Evolutionary conservation across 2,888 invertebrate species (phyloP).

Genomic region (Pegoplata infirma): DNA sequence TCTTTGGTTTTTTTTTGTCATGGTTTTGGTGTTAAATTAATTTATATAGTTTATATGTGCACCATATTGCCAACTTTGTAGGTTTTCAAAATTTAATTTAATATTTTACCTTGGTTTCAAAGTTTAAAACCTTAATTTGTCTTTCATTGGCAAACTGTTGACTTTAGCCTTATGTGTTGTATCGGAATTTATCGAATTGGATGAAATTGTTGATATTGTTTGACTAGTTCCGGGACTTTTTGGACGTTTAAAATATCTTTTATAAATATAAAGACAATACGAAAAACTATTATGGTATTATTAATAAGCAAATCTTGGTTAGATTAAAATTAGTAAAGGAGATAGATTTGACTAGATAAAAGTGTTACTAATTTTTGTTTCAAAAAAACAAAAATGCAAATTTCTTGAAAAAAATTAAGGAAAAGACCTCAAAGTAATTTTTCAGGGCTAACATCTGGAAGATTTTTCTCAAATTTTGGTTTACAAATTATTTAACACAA

Average conservation of each 20-base stretch:
- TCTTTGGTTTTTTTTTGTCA: too few species aligned
- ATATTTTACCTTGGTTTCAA: constrained; percentile 10
- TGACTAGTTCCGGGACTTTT: constrained; percentile 67
- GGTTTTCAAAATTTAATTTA: background rate
- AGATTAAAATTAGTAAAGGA: too few species aligned
- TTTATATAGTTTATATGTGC: background rate
- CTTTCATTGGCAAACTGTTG: constrained; percentile 65
- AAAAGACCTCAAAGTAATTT: too few species aligned
- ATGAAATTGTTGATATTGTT: constrained; percentile 72
- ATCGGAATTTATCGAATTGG: constrained; percentile 64
- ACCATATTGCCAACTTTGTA: background rate
- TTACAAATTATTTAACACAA: too few species aligned
- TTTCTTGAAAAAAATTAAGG: too few species aligned
- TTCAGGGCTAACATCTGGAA: too few species aligned
- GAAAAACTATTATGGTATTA: constrained; percentile 47
- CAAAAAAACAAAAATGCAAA: too few species aligned
- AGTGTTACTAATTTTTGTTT: too few species aligned
- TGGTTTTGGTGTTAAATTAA: too few species aligned
- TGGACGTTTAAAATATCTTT: constrained; percentile 70
- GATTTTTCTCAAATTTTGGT: too few species aligned
- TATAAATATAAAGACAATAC: constrained; percentile 51
- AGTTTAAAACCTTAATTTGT: constrained; percentile 38
- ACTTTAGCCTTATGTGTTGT: constrained; percentile 65
- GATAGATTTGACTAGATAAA: too few species aligned
- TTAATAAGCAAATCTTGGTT: constrained; percentile 19